phyloP scores from a whole-genome alignment of 1,140 invertebrate genomes.

The Penaeus indicus region DNA sequence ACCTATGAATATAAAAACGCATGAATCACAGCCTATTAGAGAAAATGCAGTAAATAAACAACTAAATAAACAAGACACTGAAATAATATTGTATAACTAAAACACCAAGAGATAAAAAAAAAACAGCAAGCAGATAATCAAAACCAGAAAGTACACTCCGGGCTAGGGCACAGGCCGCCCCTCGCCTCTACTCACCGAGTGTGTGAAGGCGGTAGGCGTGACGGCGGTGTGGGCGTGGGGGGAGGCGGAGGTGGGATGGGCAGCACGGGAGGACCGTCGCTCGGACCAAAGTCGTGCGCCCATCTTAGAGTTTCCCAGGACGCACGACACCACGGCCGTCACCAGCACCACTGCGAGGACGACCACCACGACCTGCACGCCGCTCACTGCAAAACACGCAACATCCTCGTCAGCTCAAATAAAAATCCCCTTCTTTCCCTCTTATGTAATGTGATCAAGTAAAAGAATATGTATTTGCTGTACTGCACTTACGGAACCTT shows the following conservation, averaged over 20 bases:
- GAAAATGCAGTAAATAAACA: too few species aligned
- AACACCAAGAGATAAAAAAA: too few species aligned
- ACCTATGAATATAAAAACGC: too few species aligned
- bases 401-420: neutral
- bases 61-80: too few species aligned
- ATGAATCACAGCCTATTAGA: too few species aligned
- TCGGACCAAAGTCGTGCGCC: constrained; percentile 55
- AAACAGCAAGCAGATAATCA: too few species aligned
- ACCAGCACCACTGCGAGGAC: constrained; percentile 52
- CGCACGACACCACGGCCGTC: constrained; percentile 53
- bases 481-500: too few species aligned
- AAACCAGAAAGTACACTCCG: too few species aligned
- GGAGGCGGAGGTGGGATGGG: constrained; percentile 24
- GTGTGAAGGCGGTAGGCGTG: constrained; percentile 45
- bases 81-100: too few species aligned
- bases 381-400: constrained; percentile 47
- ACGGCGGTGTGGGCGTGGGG: constrained; percentile 30
- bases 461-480: neutral
- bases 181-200: constrained; percentile 47
- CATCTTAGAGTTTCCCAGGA: constrained; percentile 59
- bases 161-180: too few species aligned
- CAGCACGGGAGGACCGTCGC: constrained; percentile 53
- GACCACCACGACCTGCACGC: constrained; percentile 54
- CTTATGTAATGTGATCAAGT: neutral
- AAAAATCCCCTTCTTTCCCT: neutral